These are phyloP conservation scores for Didymodactylos carnosus DNA, from an alignment of 2,888 invertebrate genomes.

Conservation along the genomic window DNA sequence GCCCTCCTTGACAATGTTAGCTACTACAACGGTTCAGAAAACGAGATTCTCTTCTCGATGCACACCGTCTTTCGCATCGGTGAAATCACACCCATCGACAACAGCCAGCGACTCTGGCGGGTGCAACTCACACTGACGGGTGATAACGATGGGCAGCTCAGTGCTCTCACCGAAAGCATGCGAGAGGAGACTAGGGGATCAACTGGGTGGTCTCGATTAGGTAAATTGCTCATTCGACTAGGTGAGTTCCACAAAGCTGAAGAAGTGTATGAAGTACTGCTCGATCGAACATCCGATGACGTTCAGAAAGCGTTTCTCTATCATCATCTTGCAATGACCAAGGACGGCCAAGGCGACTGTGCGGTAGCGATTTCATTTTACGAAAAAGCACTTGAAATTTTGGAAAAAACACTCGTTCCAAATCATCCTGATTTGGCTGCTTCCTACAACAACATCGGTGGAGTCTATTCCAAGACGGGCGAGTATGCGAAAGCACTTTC, in stretches of 20 bases:
- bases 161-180: neutral
- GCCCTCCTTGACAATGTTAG: neutral
- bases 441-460: neutral
- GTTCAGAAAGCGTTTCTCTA: neutral
- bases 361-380: neutral
- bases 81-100: neutral
- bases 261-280: neutral
- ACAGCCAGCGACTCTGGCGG: neutral
- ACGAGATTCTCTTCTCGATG: neutral
- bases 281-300: neutral
- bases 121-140: neutral
- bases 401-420: neutral
- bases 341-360: neutral
- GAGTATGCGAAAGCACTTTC: neutral
- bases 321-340: neutral
- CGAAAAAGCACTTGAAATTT: neutral
- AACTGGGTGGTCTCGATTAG: neutral
- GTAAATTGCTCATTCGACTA: neutral
- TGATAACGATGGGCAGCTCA: neutral
- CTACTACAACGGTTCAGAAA: neutral
- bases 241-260: neutral
- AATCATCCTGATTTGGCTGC: neutral
- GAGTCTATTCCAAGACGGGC: neutral
- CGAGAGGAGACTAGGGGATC: neutral
- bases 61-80: neutral